Evolutionary conservation across 2,113 vertebrate species (phyloP).

Genomic region (Suncus etruscus): DNA sequence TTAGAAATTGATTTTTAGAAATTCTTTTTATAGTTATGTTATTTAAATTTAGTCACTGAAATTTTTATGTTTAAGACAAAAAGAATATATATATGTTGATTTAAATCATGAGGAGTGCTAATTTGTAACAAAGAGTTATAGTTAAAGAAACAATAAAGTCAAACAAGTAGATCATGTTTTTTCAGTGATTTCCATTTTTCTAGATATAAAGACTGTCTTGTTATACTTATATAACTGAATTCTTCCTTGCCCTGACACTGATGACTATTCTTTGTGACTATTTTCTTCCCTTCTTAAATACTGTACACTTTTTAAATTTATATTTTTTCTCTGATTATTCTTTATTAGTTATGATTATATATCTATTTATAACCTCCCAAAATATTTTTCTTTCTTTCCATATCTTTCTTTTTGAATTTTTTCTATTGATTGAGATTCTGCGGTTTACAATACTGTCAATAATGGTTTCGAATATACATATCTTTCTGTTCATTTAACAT

Average conservation of each 20-base stretch:
- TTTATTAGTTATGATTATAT: neutral
- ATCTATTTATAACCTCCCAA: neutral
- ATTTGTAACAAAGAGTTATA: neutral
- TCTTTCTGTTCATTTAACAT: no score
- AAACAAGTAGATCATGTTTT: neutral
- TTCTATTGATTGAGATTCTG: no score
- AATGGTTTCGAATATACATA: no score
- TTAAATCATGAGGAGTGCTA: neutral
- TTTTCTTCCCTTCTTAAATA: slow-evolving; percentile 12
- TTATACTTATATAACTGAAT: neutral
- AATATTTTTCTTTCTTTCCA: neutral
- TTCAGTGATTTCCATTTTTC: neutral
- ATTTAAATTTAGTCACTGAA: neutral
- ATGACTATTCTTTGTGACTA: neutral
- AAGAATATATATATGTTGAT: neutral
- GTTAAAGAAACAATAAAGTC: neutral
- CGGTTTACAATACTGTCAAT: no score
- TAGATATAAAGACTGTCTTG: neutral
- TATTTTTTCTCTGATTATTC: slow-evolving; percentile 2
- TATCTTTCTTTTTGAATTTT: neutral
- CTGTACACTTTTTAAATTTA: neutral
- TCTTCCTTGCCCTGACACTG: neutral
- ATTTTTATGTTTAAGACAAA: neutral
- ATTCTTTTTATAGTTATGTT: neutral
- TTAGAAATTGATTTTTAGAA: slow-evolving; percentile 8